These are phyloP conservation scores for Phrynocephalus versicolor DNA, from an alignment of 2,113 vertebrate species.

Conservation along the genomic window DNA sequence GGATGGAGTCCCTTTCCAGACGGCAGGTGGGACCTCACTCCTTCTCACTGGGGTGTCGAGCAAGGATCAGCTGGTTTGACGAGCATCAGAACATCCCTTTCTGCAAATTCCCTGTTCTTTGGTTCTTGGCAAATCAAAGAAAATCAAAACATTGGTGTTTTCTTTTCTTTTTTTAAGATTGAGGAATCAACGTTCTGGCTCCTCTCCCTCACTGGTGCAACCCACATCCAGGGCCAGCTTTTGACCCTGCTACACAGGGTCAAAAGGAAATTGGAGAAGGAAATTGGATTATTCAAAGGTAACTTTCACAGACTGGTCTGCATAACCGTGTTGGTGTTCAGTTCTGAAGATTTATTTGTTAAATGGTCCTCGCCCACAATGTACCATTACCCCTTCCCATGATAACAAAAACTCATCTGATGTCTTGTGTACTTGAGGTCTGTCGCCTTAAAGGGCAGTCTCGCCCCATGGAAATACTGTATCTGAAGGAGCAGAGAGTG, in stretches of 20 bases:
- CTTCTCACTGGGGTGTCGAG: background rate
- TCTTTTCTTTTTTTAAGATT: background rate
- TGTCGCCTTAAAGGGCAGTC: background rate
- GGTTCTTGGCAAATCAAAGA: background rate
- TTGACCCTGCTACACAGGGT: no score
- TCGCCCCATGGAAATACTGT: background rate
- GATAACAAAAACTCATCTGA: background rate
- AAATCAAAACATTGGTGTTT: background rate
- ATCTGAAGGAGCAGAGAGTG: background rate
- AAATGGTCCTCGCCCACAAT: background rate
- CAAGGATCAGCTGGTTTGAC: background rate
- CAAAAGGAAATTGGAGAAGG: no score
- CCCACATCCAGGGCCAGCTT: background rate
- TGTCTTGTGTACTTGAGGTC: background rate
- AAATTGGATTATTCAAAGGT: background rate
- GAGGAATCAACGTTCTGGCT: background rate
- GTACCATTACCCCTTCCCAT: no score
- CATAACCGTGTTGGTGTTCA: no score
- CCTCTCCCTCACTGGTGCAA: background rate
- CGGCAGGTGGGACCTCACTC: background rate
- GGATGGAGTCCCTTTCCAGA: no score
- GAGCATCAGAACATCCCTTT: background rate
- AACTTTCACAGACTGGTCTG: background rate
- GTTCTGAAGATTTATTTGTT: background rate
- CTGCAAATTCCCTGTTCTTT: background rate